These are phyloP conservation scores for Apteryx owenii DNA, from an alignment of 2,113 vertebrate species.

Conservation along the genomic window DNA sequence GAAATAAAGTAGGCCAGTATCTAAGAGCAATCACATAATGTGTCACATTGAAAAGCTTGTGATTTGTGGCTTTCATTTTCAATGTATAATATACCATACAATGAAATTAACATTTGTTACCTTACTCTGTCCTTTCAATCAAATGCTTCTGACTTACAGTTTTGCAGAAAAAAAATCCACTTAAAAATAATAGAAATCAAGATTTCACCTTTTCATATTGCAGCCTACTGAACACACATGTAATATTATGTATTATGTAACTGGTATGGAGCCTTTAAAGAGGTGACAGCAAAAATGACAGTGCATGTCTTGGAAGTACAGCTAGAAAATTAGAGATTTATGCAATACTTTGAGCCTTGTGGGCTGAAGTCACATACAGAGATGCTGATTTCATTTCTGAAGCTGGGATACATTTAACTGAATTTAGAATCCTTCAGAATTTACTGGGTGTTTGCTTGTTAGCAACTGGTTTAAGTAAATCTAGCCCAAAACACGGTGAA, in stretches of 20 bases:
- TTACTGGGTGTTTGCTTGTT: neutral
- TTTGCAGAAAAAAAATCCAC: neutral
- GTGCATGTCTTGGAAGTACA: neutral
- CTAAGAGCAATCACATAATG: conserved; percentile 21
- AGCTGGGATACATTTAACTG: neutral
- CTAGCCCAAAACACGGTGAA: neutral
- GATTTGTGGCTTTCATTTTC: conserved; percentile 52
- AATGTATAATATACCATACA: neutral
- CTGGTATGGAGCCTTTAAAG: neutral
- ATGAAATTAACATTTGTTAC: conserved; percentile 47
- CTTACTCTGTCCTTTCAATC: conserved; percentile 23
- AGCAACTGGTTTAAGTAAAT: neutral
- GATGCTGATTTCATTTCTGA: neutral
- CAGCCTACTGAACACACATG: neutral
- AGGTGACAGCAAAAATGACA: neutral
- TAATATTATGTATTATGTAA: neutral
- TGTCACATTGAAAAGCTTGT: conserved; percentile 41
- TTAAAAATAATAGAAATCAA: conserved; percentile 56
- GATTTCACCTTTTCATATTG: neutral
- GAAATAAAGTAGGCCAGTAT: conserved; percentile 41
- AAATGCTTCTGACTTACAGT: neutral
- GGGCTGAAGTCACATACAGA: neutral
- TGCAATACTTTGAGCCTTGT: neutral
- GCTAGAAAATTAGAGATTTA: neutral
- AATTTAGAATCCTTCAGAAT: neutral